phyloP scores from a whole-genome alignment of 1,140 invertebrate genomes.

The Pseudomyrmex concolor region DNA sequence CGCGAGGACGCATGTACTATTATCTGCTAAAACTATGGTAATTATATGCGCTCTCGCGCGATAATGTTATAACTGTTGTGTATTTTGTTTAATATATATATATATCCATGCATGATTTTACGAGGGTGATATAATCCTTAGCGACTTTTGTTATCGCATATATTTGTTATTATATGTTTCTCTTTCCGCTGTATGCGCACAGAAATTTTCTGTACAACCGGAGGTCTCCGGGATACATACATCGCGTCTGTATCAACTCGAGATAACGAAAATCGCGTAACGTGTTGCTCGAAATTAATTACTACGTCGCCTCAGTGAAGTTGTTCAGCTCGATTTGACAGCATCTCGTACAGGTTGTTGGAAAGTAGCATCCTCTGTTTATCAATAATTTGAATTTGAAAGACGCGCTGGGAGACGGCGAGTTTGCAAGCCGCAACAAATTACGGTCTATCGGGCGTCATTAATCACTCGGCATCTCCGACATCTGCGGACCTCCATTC shows the following conservation, averaged over 20 bases:
- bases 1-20: neutral
- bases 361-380: conserved; percentile 72
- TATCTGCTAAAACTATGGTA: conserved; percentile 20
- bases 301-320: conserved; percentile 79
- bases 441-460: conserved; percentile 73
- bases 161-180: conserved; percentile 1
- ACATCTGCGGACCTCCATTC: conserved; percentile 63
- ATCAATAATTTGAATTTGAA: conserved; percentile 76
- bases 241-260: conserved; percentile 6
- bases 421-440: conserved; percentile 72
- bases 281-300: conserved; percentile 83
- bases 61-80: neutral
- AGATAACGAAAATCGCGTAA: conserved; percentile 72
- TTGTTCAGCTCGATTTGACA: conserved; percentile 72
- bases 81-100: conserved; percentile 24
- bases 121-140: conserved; percentile 10
- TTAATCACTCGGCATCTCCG: conserved; percentile 72
- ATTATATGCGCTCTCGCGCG: conserved; percentile 11
- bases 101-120: conserved; percentile 17
- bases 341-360: conserved; percentile 62
- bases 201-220: conserved; percentile 5
- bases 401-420: conserved; percentile 69
- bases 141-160: neutral
- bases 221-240: neutral
- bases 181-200: neutral